phyloP scores from a whole-genome alignment of 2,113 vertebrate species.

The Ramphastos sulfuratus region DNA sequence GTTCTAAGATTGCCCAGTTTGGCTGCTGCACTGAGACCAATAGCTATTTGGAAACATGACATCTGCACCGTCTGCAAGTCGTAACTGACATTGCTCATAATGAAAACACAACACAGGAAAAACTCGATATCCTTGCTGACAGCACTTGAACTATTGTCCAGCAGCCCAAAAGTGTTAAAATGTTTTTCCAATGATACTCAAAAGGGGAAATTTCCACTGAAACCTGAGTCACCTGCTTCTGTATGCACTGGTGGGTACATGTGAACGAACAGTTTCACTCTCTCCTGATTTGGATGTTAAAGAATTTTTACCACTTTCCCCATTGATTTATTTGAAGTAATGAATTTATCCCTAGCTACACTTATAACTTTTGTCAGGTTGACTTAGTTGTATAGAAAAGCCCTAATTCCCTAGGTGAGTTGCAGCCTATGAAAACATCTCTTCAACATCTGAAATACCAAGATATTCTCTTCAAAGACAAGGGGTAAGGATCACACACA shows the following conservation, averaged over 20 bases:
- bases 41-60: not conserved
- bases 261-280: not conserved
- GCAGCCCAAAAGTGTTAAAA: not conserved
- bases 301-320: not conserved
- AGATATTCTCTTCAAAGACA: not conserved
- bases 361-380: not conserved
- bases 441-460: not conserved
- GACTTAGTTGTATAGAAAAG: not conserved
- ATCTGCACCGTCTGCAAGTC: not conserved
- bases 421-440: not conserved
- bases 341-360: not conserved
- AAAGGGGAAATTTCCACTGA: not conserved
- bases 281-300: not conserved
- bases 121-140: not conserved
- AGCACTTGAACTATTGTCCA: not conserved
- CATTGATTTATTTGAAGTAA: not conserved
- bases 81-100: not conserved
- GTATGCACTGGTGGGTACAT: not conserved
- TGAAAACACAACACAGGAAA: not conserved
- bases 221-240: not conserved
- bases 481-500: not conserved
- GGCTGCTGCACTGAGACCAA: not conserved
- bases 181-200: not conserved
- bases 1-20: not conserved
- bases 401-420: not conserved